Evolutionary conservation across 2,113 vertebrate species (phyloP).

Genomic region (Petaurus breviceps): DNA sequence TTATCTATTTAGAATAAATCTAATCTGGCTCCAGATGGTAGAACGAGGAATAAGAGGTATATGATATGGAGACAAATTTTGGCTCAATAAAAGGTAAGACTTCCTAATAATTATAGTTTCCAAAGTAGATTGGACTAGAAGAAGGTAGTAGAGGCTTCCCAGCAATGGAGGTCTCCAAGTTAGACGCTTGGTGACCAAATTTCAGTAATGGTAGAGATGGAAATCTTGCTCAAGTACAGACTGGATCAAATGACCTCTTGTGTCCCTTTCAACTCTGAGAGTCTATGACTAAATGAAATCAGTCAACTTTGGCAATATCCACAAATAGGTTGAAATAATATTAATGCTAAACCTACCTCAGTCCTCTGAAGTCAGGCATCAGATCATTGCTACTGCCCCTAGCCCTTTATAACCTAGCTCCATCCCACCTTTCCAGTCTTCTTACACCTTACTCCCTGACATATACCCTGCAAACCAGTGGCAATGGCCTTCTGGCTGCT

Average conservation of each 20-base stretch:
- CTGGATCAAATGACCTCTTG: neutral
- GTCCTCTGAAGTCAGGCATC: neutral
- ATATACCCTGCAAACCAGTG: neutral
- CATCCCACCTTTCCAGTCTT: neutral
- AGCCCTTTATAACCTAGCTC: neutral
- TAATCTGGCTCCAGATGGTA: neutral
- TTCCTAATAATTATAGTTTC: neutral
- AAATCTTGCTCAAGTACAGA: neutral
- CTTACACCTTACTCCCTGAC: neutral
- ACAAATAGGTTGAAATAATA: neutral
- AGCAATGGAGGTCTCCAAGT: neutral
- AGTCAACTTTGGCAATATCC: neutral
- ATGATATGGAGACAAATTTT: neutral
- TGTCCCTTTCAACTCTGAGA: neutral
- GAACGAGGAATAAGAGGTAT: neutral
- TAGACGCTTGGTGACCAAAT: neutral
- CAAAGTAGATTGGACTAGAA: neutral
- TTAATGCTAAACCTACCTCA: neutral
- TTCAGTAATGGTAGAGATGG: neutral
- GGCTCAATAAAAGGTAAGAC: neutral
- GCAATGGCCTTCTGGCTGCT: neutral
- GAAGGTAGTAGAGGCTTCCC: neutral
- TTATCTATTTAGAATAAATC: neutral
- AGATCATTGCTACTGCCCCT: neutral
- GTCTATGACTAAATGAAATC: neutral